Evolutionary conservation across 2,113 vertebrate genomes (phyloP).

Genomic region (Malurus melanocephalus): DNA sequence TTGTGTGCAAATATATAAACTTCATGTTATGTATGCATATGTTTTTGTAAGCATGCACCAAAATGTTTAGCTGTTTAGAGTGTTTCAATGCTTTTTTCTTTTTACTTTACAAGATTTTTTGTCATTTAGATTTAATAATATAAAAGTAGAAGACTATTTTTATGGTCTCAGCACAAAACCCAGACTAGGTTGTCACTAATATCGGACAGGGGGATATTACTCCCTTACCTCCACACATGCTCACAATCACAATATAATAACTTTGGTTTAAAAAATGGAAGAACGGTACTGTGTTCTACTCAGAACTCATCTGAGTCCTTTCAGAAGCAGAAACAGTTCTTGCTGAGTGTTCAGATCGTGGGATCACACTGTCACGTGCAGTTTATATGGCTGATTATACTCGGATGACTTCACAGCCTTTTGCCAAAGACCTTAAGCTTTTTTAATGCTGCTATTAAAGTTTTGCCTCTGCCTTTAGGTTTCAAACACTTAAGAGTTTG

Average conservation of each 20-base stretch:
- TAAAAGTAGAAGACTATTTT: not conserved
- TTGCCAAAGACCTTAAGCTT: slow-evolving; percentile 6
- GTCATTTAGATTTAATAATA: not conserved
- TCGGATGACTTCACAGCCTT: not conserved
- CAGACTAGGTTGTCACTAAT: not conserved
- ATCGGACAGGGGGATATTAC: not conserved
- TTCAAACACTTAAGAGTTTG: not conserved
- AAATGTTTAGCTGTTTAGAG: not conserved
- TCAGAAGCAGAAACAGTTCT: not conserved
- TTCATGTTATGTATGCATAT: not conserved
- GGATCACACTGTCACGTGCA: not conserved
- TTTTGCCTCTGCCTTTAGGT: not conserved
- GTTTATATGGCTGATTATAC: not conserved
- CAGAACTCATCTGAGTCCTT: not conserved
- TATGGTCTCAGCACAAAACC: not conserved
- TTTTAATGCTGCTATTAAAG: not conserved
- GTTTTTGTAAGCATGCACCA: not conserved
- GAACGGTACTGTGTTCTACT: not conserved
- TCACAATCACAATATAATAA: not conserved
- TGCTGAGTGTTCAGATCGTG: not conserved
- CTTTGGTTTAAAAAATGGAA: not conserved
- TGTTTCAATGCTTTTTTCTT: not conserved
- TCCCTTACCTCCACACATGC: not conserved
- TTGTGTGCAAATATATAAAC: not conserved
- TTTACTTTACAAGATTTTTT: not conserved